Percentiles rank a stretch among this genome's conserved stretches.
phyloP scores from a whole-genome alignment of 2,888 invertebrate species.

The Siphonodentalium dalli region DNA sequence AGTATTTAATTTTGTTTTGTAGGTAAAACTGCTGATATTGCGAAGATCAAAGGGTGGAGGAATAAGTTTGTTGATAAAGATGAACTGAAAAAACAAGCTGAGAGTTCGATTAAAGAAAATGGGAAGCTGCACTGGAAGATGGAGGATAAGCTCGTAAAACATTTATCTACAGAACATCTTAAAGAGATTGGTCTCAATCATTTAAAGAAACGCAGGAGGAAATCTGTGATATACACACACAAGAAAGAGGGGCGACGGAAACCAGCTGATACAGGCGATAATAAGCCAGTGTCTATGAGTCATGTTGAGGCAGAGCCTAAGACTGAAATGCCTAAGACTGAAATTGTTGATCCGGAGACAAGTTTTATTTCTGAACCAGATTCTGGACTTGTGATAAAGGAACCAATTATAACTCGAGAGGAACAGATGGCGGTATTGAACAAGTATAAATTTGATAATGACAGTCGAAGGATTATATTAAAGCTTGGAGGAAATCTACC shows the following conservation, averaged over 20 bases:
- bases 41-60: conserved; percentile 57
- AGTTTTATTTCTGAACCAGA: too few species aligned
- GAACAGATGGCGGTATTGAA: too few species aligned
- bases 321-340: too few species aligned
- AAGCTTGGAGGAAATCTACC: too few species aligned
- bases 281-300: too few species aligned
- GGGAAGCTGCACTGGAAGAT: conserved; percentile 44
- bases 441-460: too few species aligned
- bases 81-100: conserved; percentile 25
- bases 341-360: too few species aligned
- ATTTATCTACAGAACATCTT: conserved; percentile 40
- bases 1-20: too few species aligned
- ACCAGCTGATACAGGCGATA: conserved; percentile 3
- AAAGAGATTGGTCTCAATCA: conserved; percentile 41
- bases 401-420: too few species aligned
- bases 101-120: conserved; percentile 26
- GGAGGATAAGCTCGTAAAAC: conserved; percentile 41
- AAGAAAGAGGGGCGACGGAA: conserved; percentile 20
- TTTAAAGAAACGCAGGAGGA: conserved; percentile 42
- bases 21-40: conserved; percentile 47
- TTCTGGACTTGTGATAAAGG: too few species aligned
- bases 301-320: too few species aligned
- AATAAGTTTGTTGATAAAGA: conserved; percentile 37
- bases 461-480: too few species aligned
- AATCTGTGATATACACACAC: conserved; percentile 31